A percentile compares a stretch with the other conserved stretches of the same genome.
These are phyloP conservation scores for Notocelia uddmanniana DNA, from an alignment of 2,888 invertebrate genomes.

Conservation along the genomic window DNA sequence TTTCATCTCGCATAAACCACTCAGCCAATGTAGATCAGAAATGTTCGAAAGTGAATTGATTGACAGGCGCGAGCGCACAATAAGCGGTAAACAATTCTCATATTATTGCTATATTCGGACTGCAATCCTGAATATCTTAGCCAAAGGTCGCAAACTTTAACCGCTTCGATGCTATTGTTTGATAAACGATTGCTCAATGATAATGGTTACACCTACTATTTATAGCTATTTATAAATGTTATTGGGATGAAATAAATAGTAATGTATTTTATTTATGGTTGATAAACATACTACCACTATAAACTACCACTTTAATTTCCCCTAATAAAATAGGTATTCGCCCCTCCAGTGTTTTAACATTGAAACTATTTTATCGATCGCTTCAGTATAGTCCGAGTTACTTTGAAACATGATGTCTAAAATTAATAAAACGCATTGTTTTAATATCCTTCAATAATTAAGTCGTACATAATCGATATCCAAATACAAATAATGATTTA, in stretches of 20 bases:
- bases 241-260: not conserved
- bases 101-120: constrained; percentile 74
- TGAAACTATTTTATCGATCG: no score
- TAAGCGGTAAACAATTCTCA: constrained; percentile 73
- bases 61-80: constrained; percentile 77
- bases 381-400: no score
- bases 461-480: no score
- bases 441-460: no score
- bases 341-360: no score
- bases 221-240: constrained; percentile 9
- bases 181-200: constrained; percentile 72
- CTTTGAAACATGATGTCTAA: no score
- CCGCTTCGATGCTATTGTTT: constrained; percentile 79
- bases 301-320: no score
- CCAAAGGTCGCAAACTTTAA: constrained; percentile 80
- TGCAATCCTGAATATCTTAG: constrained; percentile 73
- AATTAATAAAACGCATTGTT: no score
- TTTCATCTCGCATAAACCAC: constrained; percentile 59
- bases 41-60: constrained; percentile 77
- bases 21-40: constrained; percentile 71
- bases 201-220: constrained; percentile 40
- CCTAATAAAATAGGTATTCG: no score
- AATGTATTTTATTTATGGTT: not conserved
- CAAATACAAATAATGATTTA: no score
- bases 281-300: not conserved